Evolutionary conservation across 2,113 vertebrate species (phyloP).

Genomic region (Pholis gunnellus): DNA sequence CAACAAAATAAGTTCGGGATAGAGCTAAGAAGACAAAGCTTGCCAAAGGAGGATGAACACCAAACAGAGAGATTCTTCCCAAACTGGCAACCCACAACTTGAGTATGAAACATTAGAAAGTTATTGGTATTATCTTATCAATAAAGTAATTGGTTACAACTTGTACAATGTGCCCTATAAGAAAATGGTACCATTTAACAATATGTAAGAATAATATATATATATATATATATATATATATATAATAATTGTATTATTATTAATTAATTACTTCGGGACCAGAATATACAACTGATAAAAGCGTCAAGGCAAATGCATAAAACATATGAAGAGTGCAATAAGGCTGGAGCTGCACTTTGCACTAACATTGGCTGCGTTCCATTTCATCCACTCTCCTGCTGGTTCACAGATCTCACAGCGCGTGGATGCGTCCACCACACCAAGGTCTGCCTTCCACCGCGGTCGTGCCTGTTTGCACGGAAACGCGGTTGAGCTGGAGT

Average conservation of each 20-base stretch:
- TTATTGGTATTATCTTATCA: neutral
- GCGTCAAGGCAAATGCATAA: neutral
- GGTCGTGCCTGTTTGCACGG: constrained; percentile 1
- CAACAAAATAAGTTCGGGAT: neutral
- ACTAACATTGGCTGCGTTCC: neutral
- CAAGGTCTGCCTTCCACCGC: neutral
- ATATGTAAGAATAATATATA: neutral
- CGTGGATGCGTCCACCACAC: constrained; percentile 15
- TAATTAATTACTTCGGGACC: neutral
- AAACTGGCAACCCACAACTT: neutral
- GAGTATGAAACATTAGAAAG: neutral
- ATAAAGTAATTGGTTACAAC: neutral
- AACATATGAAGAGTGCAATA: neutral
- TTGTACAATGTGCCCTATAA: neutral
- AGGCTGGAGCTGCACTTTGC: neutral
- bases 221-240: too few species aligned
- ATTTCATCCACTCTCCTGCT: neutral
- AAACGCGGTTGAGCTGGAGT: neutral
- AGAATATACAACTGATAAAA: neutral
- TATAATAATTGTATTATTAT: too few species aligned
- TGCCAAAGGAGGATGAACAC: neutral
- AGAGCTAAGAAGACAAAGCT: neutral
- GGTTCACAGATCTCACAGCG: constrained; percentile 52
- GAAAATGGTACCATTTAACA: neutral
- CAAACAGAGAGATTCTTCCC: neutral